Base-by-base conservation (phyloP, 2,113 vertebrate genomes). In the Mystacornis crossleyi region DNA sequence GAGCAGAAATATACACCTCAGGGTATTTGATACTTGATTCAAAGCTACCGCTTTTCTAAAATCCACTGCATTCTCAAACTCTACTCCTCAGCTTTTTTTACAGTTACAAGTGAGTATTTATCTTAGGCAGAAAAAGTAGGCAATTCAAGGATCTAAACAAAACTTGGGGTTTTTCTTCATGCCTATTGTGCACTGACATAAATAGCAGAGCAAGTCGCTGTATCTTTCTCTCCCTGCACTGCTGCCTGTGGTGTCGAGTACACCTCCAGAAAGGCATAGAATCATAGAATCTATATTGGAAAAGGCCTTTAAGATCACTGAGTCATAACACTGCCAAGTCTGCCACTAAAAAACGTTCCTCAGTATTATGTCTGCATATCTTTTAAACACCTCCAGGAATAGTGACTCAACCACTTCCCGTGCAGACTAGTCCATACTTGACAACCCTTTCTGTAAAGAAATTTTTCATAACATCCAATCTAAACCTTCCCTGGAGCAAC, bases 171-270 rank as follows among this genome's bases (percentile, higher is more conserved):
- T 82, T 69, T 36, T 11, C 23, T 57, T 29, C 0, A 3, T 58
- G 29, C 9, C 3, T 65, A 14, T 12, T 61, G 18, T 40, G 6
- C 25, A n/a, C 10, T 58, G 16, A 13, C 16, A 45, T 23, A 90
- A 72, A 53, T 18, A 82, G 42, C 50, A 81, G 34, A 71, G 40
- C 2, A 57, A 5, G 0, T 51, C 53, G 42, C 13, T 26, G 1
- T 28, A 8, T n/a, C 23, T 43, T 92, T 66, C 55, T 53, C 14
- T 67, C 24, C 18, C 12, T 75, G 17, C 17, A 20, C 20, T 58
- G 13, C 33, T 50, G 6, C 18, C 28, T 1, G 1, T 1, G 0
- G 42, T 31, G 12, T 3, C 1, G 29, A 71, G 5, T 14, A 38
- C 2, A 0, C 33, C 33, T 79, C 29, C 43, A 47, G 57, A 84